phyloP scores from a whole-genome alignment of 2,113 vertebrate species.

The Catharus fuscescens region DNA sequence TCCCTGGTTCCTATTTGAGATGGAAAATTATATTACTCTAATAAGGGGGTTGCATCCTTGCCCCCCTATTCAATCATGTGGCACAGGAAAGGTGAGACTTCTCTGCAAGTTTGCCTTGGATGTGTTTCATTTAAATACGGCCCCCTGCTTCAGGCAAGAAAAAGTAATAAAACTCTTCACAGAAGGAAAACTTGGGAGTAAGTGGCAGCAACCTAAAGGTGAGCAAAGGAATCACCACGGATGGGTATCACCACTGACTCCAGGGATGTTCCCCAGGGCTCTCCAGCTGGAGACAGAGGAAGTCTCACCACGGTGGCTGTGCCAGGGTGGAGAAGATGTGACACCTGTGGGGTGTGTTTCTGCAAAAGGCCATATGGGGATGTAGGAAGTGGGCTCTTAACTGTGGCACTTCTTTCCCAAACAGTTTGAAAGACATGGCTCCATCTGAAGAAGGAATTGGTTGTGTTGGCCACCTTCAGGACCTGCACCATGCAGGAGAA shows the following conservation, averaged over 20 bases:
- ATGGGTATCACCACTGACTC: background rate
- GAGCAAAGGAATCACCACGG: background rate
- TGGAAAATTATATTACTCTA: slow-evolving; percentile 76
- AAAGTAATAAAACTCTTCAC: background rate
- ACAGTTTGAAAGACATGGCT: background rate
- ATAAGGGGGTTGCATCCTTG: slow-evolving; percentile 77
- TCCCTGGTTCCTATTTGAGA: slow-evolving; percentile 76
- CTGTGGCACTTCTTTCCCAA: background rate
- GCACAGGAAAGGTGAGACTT: slow-evolving; percentile 35
- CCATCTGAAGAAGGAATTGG: background rate
- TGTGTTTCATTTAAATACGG: background rate
- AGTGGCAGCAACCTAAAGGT: rapidly evolving
- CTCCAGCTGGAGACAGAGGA: background rate
- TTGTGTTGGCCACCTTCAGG: background rate
- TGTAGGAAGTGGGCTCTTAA: background rate
- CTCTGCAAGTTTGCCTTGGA: background rate
- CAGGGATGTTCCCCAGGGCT: background rate
- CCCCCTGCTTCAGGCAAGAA: background rate
- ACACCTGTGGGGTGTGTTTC: background rate
- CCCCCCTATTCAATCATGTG: slow-evolving; percentile 70
- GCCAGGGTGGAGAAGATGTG: background rate
- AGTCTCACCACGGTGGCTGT: rapidly evolving
- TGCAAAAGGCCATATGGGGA: background rate
- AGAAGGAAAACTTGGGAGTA: background rate
- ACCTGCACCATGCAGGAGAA: background rate